Conservation (phyloP, 2,797 vertebrate genomes). For the Pteropus rufus region DNA sequence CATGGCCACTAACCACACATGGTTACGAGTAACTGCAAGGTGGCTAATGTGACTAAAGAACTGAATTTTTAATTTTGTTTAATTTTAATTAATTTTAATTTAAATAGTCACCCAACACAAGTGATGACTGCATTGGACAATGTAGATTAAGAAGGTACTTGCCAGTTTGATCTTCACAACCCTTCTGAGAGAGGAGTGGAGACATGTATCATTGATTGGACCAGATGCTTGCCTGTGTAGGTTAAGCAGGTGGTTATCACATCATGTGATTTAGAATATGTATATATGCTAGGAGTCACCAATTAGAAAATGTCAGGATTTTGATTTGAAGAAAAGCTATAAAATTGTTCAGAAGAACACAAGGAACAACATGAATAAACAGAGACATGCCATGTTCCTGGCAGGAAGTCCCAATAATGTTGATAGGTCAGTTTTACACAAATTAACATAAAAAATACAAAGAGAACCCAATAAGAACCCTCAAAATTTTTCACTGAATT, state of each 20-base stretch:
- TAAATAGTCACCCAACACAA: background rate
- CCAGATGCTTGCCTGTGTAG: background rate
- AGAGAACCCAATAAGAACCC: background rate
- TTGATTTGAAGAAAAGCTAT: background rate
- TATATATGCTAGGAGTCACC: background rate
- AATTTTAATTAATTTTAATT: background rate
- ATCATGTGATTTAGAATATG: background rate
- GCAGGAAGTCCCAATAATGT: background rate
- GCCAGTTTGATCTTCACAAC: background rate
- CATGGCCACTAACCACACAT: no score
- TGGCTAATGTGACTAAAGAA: background rate
- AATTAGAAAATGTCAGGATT: background rate
- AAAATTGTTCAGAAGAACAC: background rate
- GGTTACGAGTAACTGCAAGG: background rate
- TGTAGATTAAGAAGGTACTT: background rate
- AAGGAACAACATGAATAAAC: background rate
- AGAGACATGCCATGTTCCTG: background rate
- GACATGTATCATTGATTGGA: background rate
- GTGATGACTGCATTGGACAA: no score
- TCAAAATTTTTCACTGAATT: background rate
- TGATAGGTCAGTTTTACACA: background rate
- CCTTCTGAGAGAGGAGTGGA: background rate
- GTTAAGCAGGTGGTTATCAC: background rate
- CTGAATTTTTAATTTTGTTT: background rate
- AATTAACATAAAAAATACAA: background rate